These are phyloP conservation scores for Athripsodes cinereus DNA, from an alignment of 2,888 invertebrate genomes.

Conservation along the genomic window DNA sequence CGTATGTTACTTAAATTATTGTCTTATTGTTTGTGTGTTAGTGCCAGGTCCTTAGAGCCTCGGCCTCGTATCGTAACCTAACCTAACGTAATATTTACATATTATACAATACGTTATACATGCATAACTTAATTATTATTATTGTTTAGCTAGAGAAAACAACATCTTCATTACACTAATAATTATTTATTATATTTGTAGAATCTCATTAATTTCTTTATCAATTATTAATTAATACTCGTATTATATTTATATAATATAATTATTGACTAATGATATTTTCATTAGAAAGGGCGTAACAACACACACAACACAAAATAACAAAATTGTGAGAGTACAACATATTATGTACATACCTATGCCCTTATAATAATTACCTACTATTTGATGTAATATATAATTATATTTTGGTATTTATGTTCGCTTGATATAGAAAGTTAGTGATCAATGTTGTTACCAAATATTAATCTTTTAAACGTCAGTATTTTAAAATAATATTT, in stretches of 20 bases:
- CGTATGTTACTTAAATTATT: conserved; percentile 4
- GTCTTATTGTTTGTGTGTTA: conserved; percentile 13
- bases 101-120: no score
- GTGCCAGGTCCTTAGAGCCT: conserved; percentile 8
- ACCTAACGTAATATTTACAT: no score
- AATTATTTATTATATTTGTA: conserved; percentile 13
- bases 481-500: conserved; percentile 15
- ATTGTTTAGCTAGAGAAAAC: no score
- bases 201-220: conserved; percentile 16
- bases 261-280: conserved; percentile 14
- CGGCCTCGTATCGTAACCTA: neutral
- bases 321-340: no score
- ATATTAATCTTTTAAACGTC: conserved; percentile 20
- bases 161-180: no score
- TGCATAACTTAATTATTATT: no score
- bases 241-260: conserved; percentile 18
- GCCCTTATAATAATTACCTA: no score
- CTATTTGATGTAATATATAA: neutral
- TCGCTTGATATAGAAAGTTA: conserved; percentile 27
- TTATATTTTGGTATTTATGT: conserved; percentile 16
- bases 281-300: neutral
- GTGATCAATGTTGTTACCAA: conserved; percentile 27
- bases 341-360: no score
- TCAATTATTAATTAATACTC: conserved; percentile 8
- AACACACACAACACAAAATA: no score